These are phyloP conservation scores for Thaumetopoea pityocampa DNA, from an alignment of 1,140 invertebrate species.

Conservation along the genomic window DNA sequence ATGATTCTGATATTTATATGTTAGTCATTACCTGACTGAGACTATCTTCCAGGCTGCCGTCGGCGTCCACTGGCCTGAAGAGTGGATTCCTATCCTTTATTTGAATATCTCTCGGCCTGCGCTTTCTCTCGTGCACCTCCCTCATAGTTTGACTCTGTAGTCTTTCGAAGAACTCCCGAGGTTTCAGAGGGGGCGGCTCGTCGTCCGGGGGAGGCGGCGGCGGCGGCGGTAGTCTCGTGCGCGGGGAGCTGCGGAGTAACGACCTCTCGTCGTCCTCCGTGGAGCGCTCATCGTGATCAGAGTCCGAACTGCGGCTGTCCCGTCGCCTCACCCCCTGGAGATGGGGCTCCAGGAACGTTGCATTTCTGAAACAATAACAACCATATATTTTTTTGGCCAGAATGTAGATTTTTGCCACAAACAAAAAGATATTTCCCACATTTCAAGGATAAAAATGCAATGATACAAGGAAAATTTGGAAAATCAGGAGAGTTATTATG, in stretches of 20 bases:
- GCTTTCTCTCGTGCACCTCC: conserved; percentile 49
- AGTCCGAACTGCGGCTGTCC: conserved; percentile 65
- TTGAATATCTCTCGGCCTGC: conserved; percentile 36
- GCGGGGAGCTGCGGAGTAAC: conserved; percentile 57
- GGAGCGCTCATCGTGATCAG: conserved; percentile 69
- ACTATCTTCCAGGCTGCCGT: conserved; percentile 62
- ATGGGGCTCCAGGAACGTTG: conserved; percentile 72
- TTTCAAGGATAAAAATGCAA: too few species aligned
- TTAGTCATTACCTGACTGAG: conserved; percentile 68
- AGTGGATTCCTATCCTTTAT: conserved; percentile 43
- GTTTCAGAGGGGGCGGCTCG: conserved; percentile 62
- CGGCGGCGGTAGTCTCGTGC: conserved; percentile 51
- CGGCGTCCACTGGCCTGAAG: conserved; percentile 50
- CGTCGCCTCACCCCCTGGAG: conserved; percentile 67
- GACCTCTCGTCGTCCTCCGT: conserved; percentile 73
- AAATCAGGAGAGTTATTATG: too few species aligned
- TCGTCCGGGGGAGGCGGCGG: conserved; percentile 63
- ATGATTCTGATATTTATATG: too few species aligned
- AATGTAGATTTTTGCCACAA: too few species aligned
- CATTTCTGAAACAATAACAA: conserved; percentile 68
- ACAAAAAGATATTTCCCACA: too few species aligned
- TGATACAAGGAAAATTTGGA: too few species aligned
- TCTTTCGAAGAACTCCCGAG: conserved; percentile 63
- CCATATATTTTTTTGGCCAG: too few species aligned
- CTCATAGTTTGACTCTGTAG: conserved; percentile 64